phyloP scores from a whole-genome alignment of 2,797 vertebrate genomes.

The Limosa lapponica region DNA sequence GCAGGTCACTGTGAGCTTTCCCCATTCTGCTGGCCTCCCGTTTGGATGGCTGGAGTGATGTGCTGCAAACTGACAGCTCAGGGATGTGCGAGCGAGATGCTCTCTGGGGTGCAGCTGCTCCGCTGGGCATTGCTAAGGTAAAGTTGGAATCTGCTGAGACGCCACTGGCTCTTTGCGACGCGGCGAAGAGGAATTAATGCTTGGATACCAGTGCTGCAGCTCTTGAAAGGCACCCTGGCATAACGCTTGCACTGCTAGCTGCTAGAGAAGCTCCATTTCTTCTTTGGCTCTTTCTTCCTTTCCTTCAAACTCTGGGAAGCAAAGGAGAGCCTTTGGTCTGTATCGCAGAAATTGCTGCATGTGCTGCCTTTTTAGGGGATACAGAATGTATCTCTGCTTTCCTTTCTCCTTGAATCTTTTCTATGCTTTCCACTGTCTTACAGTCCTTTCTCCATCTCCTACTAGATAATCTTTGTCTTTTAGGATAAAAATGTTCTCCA shows the following conservation, averaged over 20 bases:
- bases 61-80: constrained; percentile 74
- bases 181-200: constrained; percentile 22
- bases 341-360: not conserved
- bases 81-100: constrained; percentile 61
- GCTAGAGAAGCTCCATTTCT: not conserved
- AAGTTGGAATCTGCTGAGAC: constrained; percentile 15
- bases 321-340: not conserved
- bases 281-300: not conserved
- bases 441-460: not conserved
- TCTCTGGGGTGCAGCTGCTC: constrained; percentile 79
- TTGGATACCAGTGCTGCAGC: not conserved
- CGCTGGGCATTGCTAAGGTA: constrained; percentile 32
- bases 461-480: not conserved
- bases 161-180: not conserved
- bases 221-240: not conserved
- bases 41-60: constrained; percentile 66
- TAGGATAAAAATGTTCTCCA: not conserved
- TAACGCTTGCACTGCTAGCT: not conserved
- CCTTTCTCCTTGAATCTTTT: not conserved
- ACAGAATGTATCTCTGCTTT: not conserved
- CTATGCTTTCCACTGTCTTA: not conserved
- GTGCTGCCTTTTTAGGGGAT: not conserved
- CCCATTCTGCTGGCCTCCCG: constrained; percentile 8
- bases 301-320: not conserved
- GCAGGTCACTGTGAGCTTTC: not conserved